These are phyloP conservation scores for Synanthedon vespiformis DNA, from an alignment of 2,888 invertebrate species.

Conservation along the genomic window DNA sequence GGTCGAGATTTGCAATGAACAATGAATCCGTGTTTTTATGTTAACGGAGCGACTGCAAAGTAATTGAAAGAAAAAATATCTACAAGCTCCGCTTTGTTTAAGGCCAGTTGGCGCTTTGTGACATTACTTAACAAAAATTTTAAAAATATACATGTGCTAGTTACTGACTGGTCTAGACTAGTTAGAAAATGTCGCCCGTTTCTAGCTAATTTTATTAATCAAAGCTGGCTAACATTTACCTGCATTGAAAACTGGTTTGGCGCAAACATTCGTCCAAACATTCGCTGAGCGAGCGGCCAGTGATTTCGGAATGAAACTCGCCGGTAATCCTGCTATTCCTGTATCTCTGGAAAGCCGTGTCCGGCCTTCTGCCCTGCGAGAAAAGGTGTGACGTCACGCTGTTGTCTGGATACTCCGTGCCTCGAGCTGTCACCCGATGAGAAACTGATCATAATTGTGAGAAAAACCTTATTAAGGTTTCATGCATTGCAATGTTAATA, in stretches of 20 bases:
- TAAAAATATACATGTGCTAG: background rate
- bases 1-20: no score
- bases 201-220: no score
- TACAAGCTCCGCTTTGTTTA: no score
- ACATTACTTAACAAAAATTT: background rate
- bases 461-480: constrained; percentile 52
- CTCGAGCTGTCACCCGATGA: constrained; percentile 80
- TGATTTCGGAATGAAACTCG: constrained; percentile 91
- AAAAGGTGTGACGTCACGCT: constrained; percentile 87
- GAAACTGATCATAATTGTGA: constrained; percentile 64
- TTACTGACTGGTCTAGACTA: no score
- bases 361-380: constrained; percentile 83
- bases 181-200: no score
- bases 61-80: no score
- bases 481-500: constrained; percentile 20
- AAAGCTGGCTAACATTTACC: constrained; percentile 73
- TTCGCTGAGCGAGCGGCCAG: constrained; percentile 88
- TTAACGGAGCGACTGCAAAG: no score
- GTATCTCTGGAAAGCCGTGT: constrained; percentile 90
- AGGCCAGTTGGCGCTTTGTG: no score
- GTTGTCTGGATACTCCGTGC: constrained; percentile 90
- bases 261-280: constrained; percentile 90
- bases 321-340: constrained; percentile 88
- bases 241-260: constrained; percentile 90
- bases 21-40: no score